These are phyloP conservation scores for Poecile montanus DNA, from an alignment of 2,797 vertebrate species.

Conservation along the genomic window DNA sequence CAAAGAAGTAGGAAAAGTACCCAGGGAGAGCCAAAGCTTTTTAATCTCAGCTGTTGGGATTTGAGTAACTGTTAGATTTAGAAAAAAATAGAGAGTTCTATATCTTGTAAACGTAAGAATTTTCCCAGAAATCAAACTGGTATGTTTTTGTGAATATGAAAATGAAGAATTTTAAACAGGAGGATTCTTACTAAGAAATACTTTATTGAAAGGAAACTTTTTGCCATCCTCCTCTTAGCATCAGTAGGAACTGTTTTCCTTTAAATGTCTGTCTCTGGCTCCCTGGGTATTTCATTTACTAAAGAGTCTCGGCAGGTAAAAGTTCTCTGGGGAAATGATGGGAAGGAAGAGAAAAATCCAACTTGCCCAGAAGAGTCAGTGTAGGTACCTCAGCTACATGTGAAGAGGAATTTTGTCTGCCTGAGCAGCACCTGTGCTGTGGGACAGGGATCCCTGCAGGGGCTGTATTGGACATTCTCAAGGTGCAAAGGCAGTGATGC, in stretches of 20 bases:
- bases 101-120: background rate
- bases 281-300: background rate
- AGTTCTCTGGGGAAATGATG: background rate
- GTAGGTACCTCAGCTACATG: background rate
- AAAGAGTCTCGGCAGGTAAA: background rate
- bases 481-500: background rate
- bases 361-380: background rate
- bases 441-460: background rate
- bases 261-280: background rate
- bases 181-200: background rate
- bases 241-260: background rate
- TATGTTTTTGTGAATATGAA: background rate
- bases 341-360: background rate
- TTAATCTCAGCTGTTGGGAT: background rate
- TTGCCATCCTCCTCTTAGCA: background rate
- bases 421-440: background rate
- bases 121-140: background rate
- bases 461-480: accelerated
- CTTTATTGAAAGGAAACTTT: background rate
- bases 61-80: background rate
- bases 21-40: background rate
- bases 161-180: background rate
- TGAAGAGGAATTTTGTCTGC: background rate
- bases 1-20: background rate
- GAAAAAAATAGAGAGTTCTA: background rate